These are phyloP conservation scores for Ataeniobius toweri DNA, from an alignment of 2,797 vertebrate genomes.

Conservation along the genomic window DNA sequence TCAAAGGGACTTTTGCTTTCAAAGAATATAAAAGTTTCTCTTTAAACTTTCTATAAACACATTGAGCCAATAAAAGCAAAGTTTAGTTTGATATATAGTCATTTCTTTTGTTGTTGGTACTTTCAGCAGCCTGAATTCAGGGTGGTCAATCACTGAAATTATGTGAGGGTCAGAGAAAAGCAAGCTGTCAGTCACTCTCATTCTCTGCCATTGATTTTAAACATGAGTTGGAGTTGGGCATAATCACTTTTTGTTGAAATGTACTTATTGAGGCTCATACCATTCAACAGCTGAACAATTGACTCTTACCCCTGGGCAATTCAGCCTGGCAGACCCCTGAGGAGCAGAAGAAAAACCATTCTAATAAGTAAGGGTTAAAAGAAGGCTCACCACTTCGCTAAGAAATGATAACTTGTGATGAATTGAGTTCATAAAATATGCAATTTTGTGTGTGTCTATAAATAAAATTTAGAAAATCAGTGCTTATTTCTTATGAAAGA, in stretches of 20 bases:
- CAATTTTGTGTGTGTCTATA: neutral
- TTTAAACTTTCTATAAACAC: neutral
- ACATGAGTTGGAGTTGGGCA: neutral
- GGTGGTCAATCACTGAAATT: neutral
- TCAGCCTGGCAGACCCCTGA: slow-evolving; percentile 4
- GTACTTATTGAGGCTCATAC: slow-evolving; percentile 1
- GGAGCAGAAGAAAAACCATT: neutral
- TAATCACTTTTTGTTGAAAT: slow-evolving; percentile 12
- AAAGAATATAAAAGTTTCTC: neutral
- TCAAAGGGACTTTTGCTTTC: neutral
- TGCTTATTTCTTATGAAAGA: slow-evolving; percentile 1
- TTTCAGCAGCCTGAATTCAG: neutral
- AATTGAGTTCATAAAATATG: neutral
- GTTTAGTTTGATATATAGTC: neutral
- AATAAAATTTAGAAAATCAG: slow-evolving; percentile 18
- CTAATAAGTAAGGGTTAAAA: neutral
- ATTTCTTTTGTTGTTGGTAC: neutral
- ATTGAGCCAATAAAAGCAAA: neutral
- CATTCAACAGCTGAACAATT: slow-evolving; percentile 6
- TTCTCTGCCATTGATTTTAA: slow-evolving; percentile 4
- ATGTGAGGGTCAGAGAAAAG: slow-evolving; percentile 2
- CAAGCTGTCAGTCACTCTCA: neutral
- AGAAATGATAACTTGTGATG: neutral
- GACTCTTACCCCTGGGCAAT: slow-evolving; percentile 2
- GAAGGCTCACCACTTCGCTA: neutral